Conservation (phyloP, 2,797 vertebrate species). For the Clarias fuscus region DNA sequence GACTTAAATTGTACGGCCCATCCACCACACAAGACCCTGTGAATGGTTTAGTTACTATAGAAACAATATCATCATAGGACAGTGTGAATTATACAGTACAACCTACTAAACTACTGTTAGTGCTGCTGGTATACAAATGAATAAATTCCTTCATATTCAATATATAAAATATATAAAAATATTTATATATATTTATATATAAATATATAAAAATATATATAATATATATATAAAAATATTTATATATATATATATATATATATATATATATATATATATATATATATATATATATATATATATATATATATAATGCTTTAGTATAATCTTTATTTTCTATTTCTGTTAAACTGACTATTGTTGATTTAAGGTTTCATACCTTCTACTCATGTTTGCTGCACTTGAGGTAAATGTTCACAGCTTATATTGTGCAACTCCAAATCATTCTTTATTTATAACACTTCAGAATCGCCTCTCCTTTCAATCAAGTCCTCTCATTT, state of each 20-base stretch:
- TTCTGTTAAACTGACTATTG: not conserved
- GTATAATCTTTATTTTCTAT: not conserved
- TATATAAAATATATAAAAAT: no score
- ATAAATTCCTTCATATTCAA: not conserved
- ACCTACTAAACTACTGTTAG: not conserved
- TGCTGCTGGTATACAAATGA: not conserved
- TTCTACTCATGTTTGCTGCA: not conserved
- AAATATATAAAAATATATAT: no score
- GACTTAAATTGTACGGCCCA: not conserved
- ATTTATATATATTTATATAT: no score
- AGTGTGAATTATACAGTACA: not conserved
- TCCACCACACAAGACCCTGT: not conserved
- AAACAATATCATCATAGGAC: not conserved
- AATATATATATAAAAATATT: no score
- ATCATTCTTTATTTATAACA: slow-evolving; percentile 5
- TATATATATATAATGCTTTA: not conserved
- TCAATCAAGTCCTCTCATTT: slow-evolving; percentile 13
- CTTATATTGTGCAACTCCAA: not conserved
- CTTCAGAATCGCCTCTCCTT: not conserved
- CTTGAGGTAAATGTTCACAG: not conserved
- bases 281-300: no score
- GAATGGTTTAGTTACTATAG: not conserved
- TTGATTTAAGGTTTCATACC: not conserved
- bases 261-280: no score
- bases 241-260: no score